phyloP scores from a whole-genome alignment of 2,888 invertebrate species.

The Leptinotarsa haldemani region DNA sequence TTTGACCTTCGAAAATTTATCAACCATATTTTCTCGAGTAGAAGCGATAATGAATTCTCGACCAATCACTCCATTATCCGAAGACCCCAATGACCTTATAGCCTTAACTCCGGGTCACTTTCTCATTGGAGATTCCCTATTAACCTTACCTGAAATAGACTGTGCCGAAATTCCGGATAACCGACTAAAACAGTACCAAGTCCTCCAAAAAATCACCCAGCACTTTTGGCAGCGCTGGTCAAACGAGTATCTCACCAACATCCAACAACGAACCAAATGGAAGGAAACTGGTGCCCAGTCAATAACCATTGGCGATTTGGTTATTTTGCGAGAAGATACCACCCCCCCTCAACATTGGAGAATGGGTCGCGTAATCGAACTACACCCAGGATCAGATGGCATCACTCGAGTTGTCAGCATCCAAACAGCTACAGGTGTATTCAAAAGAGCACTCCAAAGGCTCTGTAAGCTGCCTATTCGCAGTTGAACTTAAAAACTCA shows the following conservation, averaged over 20 bases:
- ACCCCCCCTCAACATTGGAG: constrained; percentile 1
- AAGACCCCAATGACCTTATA: constrained; percentile 48
- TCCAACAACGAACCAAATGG: constrained; percentile 44
- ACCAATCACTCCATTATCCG: constrained; percentile 49
- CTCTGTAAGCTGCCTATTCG: not conserved
- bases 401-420: not conserved
- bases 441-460: constrained; percentile 14
- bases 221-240: constrained; percentile 42
- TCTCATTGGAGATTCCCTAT: constrained; percentile 46
- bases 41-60: constrained; percentile 55
- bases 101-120: constrained; percentile 52
- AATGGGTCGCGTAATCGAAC: constrained; percentile 1
- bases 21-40: constrained; percentile 23
- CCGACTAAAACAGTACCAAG: constrained; percentile 46
- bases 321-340: constrained; percentile 13
- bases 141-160: constrained; percentile 41
- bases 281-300: constrained; percentile 16
- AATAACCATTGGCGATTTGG: constrained; percentile 22
- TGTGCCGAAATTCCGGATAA: constrained; percentile 34
- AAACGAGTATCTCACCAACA: constrained; percentile 27
- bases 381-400: constrained; percentile 6
- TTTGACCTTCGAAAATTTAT: constrained; percentile 26
- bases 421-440: constrained; percentile 2
- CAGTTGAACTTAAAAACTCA: not conserved
- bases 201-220: constrained; percentile 43